Percentiles rank a stretch among this genome's conserved stretches.
phyloP scores from a whole-genome alignment of 2,797 vertebrate species.

The Schizopygopsis malacanthus region DNA sequence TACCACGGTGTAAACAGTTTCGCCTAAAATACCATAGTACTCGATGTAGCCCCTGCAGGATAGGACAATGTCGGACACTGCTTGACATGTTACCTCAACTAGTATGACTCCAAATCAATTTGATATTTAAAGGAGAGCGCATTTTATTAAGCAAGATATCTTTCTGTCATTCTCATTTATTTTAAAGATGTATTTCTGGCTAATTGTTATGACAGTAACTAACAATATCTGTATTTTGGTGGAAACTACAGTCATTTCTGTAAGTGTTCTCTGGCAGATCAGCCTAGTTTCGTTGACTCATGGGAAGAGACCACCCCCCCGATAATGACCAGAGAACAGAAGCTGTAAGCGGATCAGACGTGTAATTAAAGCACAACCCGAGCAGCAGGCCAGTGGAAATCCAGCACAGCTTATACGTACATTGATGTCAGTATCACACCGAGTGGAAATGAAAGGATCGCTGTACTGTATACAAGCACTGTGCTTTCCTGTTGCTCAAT shows the following conservation, averaged over 20 bases:
- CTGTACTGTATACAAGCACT: not conserved
- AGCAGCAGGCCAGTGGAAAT: constrained; percentile 36
- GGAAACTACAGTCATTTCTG: not conserved
- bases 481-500: not conserved
- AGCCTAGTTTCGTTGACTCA: constrained; percentile 4
- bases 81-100: not conserved
- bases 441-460: not conserved
- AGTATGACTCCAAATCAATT: not conserved
- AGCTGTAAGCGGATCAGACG: constrained; percentile 34
- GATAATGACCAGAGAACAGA: constrained; percentile 6
- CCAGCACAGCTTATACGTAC: constrained; percentile 28
- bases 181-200: not conserved
- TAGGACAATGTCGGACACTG: not conserved
- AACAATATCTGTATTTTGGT: not conserved
- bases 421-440: not conserved
- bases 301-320: not conserved
- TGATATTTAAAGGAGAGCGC: not conserved
- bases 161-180: not conserved
- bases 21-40: not conserved
- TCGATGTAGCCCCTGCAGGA: not conserved
- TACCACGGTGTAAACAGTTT: not conserved
- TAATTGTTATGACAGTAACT: too few relatives aligned
- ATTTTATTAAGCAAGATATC: not conserved
- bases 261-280: not conserved
- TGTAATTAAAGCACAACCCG: constrained; percentile 23